These are phyloP conservation scores for Ctenoplectra terminalis DNA, from an alignment of 1,140 invertebrate species.

Conservation along the genomic window DNA sequence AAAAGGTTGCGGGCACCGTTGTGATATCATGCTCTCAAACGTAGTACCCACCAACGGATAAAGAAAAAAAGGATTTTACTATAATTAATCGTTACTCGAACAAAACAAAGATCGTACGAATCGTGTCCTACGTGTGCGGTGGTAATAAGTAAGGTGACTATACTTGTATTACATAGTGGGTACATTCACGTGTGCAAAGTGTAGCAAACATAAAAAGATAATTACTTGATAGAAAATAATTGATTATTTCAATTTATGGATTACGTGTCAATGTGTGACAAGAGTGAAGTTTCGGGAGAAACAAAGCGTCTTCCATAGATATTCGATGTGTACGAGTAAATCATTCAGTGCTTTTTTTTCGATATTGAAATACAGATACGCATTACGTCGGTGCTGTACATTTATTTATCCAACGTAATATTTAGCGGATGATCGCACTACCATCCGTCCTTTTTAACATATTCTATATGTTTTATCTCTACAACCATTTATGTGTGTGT, in stretches of 20 bases:
- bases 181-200: conserved; percentile 11
- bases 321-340: conserved; percentile 31
- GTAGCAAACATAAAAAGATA: neutral
- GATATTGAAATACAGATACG: conserved; percentile 19
- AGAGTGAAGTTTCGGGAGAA: conserved; percentile 37
- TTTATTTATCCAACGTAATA: conserved; percentile 44
- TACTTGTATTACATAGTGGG: conserved; percentile 28
- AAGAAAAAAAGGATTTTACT: neutral
- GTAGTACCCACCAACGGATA: neutral
- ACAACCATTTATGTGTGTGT: neutral
- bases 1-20: conserved; percentile 14
- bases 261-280: conserved; percentile 31
- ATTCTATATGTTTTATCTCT: conserved; percentile 33
- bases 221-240: neutral
- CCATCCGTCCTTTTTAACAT: conserved; percentile 63
- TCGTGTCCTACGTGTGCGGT: conserved; percentile 28
- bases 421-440: conserved; percentile 50
- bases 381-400: conserved; percentile 46
- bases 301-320: conserved; percentile 51
- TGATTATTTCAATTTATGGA: conserved; percentile 7
- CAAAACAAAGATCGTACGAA: conserved; percentile 1
- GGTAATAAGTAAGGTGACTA: conserved; percentile 3
- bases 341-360: conserved; percentile 10
- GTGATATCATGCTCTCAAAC: conserved; percentile 24
- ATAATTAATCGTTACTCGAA: neutral